Evolutionary conservation across 2,888 invertebrate genomes (phyloP).

Genomic region (Caenorhabditis zanzibari): DNA sequence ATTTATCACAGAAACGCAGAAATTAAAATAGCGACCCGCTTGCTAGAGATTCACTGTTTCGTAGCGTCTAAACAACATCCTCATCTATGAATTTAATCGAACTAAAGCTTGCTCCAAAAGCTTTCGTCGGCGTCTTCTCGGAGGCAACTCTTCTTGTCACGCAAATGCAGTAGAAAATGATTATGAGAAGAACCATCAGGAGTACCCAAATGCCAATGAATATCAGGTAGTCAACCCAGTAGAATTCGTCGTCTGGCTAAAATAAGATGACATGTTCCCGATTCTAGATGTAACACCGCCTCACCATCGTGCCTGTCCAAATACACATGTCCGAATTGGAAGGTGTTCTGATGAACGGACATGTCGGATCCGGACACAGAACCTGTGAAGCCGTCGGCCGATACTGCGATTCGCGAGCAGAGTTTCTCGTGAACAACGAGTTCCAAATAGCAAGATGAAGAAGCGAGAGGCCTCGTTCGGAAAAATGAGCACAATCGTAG

Average conservation of each 20-base stretch:
- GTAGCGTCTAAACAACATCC: constrained; percentile 61
- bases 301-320: constrained; percentile 68
- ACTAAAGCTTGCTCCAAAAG: constrained; percentile 76
- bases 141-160: constrained; percentile 57
- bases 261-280: background rate
- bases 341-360: constrained; percentile 74
- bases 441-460: constrained; percentile 73
- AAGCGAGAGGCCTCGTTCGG: constrained; percentile 73
- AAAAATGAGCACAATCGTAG: constrained; percentile 77
- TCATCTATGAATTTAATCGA: constrained; percentile 77
- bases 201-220: constrained; percentile 49
- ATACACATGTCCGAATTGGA: constrained; percentile 74
- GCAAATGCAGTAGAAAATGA: constrained; percentile 63
- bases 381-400: constrained; percentile 61
- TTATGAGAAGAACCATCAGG: constrained; percentile 64
- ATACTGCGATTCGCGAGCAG: constrained; percentile 62
- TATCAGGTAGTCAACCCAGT: constrained; percentile 52
- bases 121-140: constrained; percentile 66
- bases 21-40: constrained; percentile 38
- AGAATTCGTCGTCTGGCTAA: constrained; percentile 56
- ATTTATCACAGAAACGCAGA: constrained; percentile 47
- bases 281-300: background rate
- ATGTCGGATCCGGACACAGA: constrained; percentile 73
- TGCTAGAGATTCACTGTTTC: constrained; percentile 41
- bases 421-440: constrained; percentile 68